Base-by-base conservation (phyloP, 2,797 vertebrate species). In the Heliangelus exortis region DNA sequence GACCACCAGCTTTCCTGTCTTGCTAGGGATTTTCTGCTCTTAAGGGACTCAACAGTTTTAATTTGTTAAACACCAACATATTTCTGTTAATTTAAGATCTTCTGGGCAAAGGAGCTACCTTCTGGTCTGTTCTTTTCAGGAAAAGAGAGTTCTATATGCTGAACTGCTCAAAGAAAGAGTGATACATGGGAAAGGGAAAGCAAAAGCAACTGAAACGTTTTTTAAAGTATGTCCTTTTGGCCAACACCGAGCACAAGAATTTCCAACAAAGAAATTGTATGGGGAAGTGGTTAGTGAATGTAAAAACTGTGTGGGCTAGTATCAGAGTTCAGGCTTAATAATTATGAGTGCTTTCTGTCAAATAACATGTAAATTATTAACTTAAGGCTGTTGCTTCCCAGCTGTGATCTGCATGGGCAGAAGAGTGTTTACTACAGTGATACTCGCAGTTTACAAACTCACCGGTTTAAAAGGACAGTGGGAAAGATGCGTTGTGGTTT, bases 341-440 rank as follows among this genome's bases (percentile, higher is more conserved):
- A 87, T 65, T 74, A 59, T 36, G 39, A 58, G 12, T 75, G 23
- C 66, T 36, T 65, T 58, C 75, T 77, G 31, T 90, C 54, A 83
- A 92, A 68, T 33, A 73, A 72, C 57, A 62, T 5, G 19, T 59
- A 19, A 93, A 89, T 87, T 45, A 89, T 94, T 92, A 82, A 84
- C 74, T 67, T 41, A 67, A 92, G 33, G 29, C 57, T 83, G 36
- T 47, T 72, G 39, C 45, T 68, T 83, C 50, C 61, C 50, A 54
- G 15, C 39, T 72, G 34, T 10, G 17, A 77, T 41, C 58, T 39
- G 34, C 12, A 15, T 4, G 51, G n/a, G 50, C 10, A 47, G 73
- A 58, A 51, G 61, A 39, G 22, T 15, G 43, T 69, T 93, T 36
- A 21, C 62, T 1, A 0, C 15, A 34, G 59, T 17, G 54, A 76